Evolutionary conservation across 2,113 vertebrate species (phyloP).

Genomic region (Chaenocephalus aceratus): DNA sequence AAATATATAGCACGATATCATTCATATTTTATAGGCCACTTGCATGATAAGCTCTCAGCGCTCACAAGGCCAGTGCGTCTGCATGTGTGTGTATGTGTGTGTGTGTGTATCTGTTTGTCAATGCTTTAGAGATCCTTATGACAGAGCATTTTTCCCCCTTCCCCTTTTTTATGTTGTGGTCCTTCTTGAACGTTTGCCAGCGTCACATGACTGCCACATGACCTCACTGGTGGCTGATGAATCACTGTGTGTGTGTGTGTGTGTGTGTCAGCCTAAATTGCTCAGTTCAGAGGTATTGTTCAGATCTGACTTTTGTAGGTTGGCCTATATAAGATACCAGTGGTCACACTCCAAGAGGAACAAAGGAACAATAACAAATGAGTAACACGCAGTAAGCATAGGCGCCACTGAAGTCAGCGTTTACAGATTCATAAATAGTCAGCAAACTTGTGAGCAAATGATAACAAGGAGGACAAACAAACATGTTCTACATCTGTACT

Average conservation of each 20-base stretch:
- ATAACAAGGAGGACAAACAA: too few species aligned
- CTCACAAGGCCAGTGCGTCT: constrained; percentile 1
- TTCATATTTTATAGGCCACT: constrained; percentile 79
- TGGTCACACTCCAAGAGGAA: too few species aligned
- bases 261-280: too few species aligned
- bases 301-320: too few species aligned
- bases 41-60: constrained; percentile 63
- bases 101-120: background rate
- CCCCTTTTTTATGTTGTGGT: constrained; percentile 26
- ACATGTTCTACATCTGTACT: too few species aligned
- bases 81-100: background rate
- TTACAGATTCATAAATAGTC: too few species aligned
- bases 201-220: constrained; percentile 67
- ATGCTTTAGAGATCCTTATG: constrained; percentile 39
- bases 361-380: too few species aligned
- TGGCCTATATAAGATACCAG: too few species aligned
- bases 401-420: too few species aligned
- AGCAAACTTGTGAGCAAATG: too few species aligned
- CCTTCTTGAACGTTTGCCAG: constrained; percentile 13
- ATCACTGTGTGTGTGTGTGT: constrained; percentile 29
- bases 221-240: constrained; percentile 58
- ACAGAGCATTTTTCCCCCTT: constrained; percentile 31
- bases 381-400: too few species aligned
- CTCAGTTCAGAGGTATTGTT: too few species aligned
- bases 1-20: constrained; percentile 62